Percentiles rank a stretch among this genome's conserved stretches.
These are phyloP conservation scores for Polydrusus tereticollis DNA, from an alignment of 2,888 invertebrate genomes.

Conservation along the genomic window DNA sequence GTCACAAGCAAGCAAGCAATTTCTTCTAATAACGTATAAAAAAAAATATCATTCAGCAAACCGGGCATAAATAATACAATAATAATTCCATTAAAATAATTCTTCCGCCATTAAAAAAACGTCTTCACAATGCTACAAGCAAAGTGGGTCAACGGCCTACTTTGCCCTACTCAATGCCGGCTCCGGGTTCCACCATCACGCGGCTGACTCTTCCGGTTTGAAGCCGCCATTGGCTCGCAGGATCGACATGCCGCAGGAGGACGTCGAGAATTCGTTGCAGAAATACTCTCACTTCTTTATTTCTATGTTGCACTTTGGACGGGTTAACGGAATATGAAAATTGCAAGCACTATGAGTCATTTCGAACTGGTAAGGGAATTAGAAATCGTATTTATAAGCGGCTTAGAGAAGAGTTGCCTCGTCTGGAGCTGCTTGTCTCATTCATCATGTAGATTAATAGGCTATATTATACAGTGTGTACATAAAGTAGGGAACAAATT, in stretches of 20 bases:
- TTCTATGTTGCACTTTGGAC: conserved; percentile 30
- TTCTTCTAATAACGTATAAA: too few relatives aligned
- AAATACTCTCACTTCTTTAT: conserved; percentile 45
- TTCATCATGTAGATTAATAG: too few relatives aligned
- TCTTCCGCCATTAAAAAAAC: conserved; percentile 21
- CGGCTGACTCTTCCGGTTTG: conserved; percentile 46
- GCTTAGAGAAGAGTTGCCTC: too few relatives aligned
- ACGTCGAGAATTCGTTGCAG: conserved; percentile 37
- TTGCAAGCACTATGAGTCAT: conserved; percentile 39
- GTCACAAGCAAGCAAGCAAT: too few relatives aligned
- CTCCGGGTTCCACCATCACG: conserved; percentile 44
- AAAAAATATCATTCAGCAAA: too few relatives aligned
- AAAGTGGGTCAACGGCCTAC: conserved; percentile 40
- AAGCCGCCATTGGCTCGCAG: conserved; percentile 26
- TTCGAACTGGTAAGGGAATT: neutral
- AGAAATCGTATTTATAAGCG: too few relatives aligned
- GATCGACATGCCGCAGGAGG: conserved; percentile 29
- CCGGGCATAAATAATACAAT: too few relatives aligned
- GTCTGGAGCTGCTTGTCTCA: neutral
- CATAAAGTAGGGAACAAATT: too few relatives aligned
- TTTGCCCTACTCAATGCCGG: conserved; percentile 42
- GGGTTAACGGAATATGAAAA: conserved; percentile 44
- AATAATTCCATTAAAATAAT: too few relatives aligned
- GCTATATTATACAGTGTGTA: too few relatives aligned
- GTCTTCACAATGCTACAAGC: conserved; percentile 25